These are phyloP conservation scores for Calonectris borealis DNA, from an alignment of 2,113 vertebrate genomes.

Conservation along the genomic window DNA sequence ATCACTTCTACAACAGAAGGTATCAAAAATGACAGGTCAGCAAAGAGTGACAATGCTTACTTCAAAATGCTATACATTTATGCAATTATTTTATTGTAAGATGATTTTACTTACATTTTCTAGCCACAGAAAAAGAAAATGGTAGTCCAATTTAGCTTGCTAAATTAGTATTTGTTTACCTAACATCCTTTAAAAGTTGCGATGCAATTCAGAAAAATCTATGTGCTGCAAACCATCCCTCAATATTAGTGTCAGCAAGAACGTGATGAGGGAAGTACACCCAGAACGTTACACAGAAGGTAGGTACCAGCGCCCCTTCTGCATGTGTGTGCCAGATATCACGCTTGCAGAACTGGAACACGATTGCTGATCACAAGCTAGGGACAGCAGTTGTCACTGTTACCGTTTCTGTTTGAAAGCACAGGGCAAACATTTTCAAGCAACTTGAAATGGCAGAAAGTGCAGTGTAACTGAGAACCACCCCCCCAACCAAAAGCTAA, in stretches of 20 bases:
- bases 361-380: neutral
- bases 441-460: neutral
- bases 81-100: neutral
- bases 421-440: neutral
- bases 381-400: neutral
- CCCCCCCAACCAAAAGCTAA: neutral
- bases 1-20: constrained; percentile 83
- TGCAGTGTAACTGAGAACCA: neutral
- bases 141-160: neutral
- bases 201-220: neutral
- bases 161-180: neutral
- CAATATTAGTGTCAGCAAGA: neutral
- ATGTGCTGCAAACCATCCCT: neutral
- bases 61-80: neutral
- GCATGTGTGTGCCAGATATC: rapidly evolving
- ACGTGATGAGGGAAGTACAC: neutral
- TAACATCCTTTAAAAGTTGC: neutral
- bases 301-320: neutral
- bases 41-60: neutral
- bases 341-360: neutral
- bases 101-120: neutral
- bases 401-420: neutral
- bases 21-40: constrained; percentile 57
- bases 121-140: neutral
- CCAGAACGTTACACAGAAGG: neutral